Percentiles rank a stretch among this genome's conserved stretches.
phyloP scores from a whole-genome alignment of 2,113 vertebrate species.

The Syngnathoides biaculeatus region DNA sequence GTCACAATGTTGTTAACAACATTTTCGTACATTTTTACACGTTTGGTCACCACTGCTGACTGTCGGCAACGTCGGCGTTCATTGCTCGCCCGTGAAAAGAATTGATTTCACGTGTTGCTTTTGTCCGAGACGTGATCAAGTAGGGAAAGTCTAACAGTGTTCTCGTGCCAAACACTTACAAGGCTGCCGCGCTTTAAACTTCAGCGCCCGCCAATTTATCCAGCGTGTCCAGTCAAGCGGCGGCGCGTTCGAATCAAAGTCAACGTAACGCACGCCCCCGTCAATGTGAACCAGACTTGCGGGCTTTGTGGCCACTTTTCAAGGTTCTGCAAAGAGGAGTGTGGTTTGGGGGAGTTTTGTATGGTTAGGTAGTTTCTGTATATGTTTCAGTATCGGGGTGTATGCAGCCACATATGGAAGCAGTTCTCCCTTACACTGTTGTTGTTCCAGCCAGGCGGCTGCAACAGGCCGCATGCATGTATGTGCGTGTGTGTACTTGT shows the following conservation, averaged over 20 bases:
- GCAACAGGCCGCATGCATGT: constrained; percentile 34
- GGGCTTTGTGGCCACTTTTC: constrained; percentile 40
- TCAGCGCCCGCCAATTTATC: neutral
- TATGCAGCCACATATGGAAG: constrained; percentile 72
- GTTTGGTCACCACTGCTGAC: too few species aligned
- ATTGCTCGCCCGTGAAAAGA: neutral
- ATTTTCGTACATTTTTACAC: too few species aligned
- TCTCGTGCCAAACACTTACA: constrained; percentile 4
- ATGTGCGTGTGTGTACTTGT: constrained; percentile 16
- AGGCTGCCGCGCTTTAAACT: constrained; percentile 13
- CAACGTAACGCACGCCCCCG: constrained; percentile 30
- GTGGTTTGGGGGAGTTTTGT: constrained; percentile 40
- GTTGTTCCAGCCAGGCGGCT: constrained; percentile 67
- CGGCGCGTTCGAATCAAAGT: constrained; percentile 25
- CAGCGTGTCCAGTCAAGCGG: constrained; percentile 11
- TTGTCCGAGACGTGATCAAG: constrained; percentile 1
- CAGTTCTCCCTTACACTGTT: constrained; percentile 60
- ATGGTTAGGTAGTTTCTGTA: constrained; percentile 30
- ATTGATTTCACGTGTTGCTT: neutral
- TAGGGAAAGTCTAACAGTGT: neutral
- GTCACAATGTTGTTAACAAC: too few species aligned
- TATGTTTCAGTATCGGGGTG: constrained; percentile 24
- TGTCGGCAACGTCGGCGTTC: neutral
- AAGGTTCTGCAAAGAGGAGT: constrained; percentile 45
- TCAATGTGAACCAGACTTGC: constrained; percentile 32